A percentile compares a stretch with the other conserved stretches of the same genome.
phyloP scores from a whole-genome alignment of 2,113 vertebrate species.

The Saccopteryx bilineata region DNA sequence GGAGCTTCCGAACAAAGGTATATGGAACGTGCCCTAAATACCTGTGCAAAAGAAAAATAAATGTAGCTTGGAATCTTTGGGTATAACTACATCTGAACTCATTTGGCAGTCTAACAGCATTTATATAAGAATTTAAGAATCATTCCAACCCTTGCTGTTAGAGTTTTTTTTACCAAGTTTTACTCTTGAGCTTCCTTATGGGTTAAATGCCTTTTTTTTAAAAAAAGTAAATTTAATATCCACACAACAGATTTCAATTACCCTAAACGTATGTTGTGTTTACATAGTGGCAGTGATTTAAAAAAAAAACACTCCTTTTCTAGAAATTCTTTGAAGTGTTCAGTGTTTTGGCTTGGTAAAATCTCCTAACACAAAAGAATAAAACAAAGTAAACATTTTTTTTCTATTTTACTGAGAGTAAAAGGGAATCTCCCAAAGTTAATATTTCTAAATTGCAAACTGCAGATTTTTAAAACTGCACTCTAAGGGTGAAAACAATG shows the following conservation, averaged over 20 bases:
- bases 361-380: not conserved
- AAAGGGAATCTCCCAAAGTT: not conserved
- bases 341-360: not conserved
- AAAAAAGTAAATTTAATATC: not conserved
- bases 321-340: not conserved
- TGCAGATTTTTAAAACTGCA: not conserved
- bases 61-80: not conserved
- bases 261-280: not conserved
- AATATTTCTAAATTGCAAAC: slow-evolving; percentile 24
- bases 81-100: not conserved
- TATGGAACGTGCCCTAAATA: not conserved
- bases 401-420: not conserved
- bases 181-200: not conserved
- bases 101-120: not conserved
- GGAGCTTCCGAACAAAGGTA: not conserved
- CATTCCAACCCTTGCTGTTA: not conserved
- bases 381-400: not conserved
- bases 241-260: not conserved
- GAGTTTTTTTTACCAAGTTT: not conserved
- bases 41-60: not conserved
- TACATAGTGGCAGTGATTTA: accelerated
- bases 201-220: not conserved
- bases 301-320: not conserved
- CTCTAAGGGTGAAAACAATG: not conserved
- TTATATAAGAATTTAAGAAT: not conserved